A percentile compares a stretch with the other conserved stretches of the same genome.
Conservation (phyloP, 1,140 invertebrate genomes). For the Conus ventricosus region DNA sequence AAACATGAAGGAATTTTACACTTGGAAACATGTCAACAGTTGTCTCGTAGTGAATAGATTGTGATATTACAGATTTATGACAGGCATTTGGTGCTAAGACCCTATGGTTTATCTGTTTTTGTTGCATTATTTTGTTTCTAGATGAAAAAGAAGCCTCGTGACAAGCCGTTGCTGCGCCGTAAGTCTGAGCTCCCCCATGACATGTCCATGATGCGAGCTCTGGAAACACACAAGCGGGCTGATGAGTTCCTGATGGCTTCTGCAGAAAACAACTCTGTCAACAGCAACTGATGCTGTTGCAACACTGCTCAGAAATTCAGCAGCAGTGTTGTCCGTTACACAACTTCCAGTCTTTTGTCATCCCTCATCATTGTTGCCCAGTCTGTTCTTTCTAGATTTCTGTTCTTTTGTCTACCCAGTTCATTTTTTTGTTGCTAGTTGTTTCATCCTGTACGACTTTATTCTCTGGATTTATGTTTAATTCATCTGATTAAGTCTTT, state of each 20-base stretch:
- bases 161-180: constrained; percentile 90
- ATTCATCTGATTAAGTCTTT: not conserved
- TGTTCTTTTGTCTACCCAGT: not conserved
- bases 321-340: not conserved
- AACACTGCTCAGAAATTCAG: not conserved
- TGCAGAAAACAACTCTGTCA: constrained; percentile 51
- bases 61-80: too few relatives aligned
- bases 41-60: too few relatives aligned
- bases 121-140: constrained; percentile 30
- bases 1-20: too few relatives aligned
- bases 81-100: too few relatives aligned
- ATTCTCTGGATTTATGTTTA: not conserved
- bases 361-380: not conserved
- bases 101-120: too few relatives aligned
- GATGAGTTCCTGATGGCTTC: constrained; percentile 77
- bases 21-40: too few relatives aligned
- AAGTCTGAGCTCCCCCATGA: constrained; percentile 97
- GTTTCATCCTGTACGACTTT: not conserved
- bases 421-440: not conserved
- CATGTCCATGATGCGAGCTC: constrained; percentile 89
- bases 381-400: not conserved
- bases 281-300: not conserved
- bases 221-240: constrained; percentile 92
- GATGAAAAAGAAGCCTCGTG: constrained; percentile 78
- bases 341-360: not conserved